Percentiles rank a stretch among this genome's conserved stretches.
These are phyloP conservation scores for Microcebus jonahi DNA, from an alignment of 2,113 vertebrate genomes.

Conservation along the genomic window DNA sequence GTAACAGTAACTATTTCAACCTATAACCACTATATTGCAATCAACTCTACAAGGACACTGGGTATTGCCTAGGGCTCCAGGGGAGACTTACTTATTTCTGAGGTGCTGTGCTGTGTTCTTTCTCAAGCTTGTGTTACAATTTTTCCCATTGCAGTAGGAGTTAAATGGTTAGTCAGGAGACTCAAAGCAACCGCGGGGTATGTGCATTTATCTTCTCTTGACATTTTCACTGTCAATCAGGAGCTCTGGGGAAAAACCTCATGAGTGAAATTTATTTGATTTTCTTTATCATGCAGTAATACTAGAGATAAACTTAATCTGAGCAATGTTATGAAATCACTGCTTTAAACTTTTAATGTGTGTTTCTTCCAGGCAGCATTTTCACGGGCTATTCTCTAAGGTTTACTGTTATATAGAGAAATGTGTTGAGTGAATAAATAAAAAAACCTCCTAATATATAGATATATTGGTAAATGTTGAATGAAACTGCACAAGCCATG, in stretches of 20 bases:
- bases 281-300: constrained; percentile 71
- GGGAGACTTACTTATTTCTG: fast-evolving
- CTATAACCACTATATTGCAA: neutral
- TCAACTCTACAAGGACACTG: neutral
- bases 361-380: constrained; percentile 61
- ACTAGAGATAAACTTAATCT: constrained; percentile 66
- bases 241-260: constrained; percentile 51
- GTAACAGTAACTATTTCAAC: neutral
- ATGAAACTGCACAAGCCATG: neutral
- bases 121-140: neutral
- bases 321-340: constrained; percentile 66
- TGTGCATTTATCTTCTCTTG: neutral
- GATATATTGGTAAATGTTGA: constrained; percentile 30
- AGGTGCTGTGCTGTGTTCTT: neutral
- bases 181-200: neutral
- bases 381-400: constrained; percentile 64
- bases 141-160: neutral
- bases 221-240: constrained; percentile 60
- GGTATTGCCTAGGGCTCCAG: fast-evolving
- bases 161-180: neutral
- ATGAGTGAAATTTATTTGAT: constrained; percentile 67
- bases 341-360: constrained; percentile 73
- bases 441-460: neutral
- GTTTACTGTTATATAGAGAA: constrained; percentile 64
- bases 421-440: constrained; percentile 58